A percentile compares a stretch with the other conserved stretches of the same genome.
Evolutionary conservation across 2,888 invertebrate genomes (phyloP).

Genomic region (Acanthococcus lagerstroemiae): DNA sequence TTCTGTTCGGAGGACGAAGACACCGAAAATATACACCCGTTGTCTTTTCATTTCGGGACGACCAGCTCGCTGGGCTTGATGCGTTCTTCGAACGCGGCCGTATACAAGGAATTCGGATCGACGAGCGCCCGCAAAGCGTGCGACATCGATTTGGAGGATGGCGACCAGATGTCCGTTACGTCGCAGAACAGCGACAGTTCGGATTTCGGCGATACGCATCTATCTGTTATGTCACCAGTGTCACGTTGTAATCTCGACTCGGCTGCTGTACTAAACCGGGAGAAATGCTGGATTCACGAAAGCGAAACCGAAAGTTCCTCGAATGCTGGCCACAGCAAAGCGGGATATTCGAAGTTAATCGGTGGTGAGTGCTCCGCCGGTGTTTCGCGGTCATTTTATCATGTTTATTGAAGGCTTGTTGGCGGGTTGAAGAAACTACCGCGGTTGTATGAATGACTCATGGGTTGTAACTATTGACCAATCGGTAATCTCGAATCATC

Average conservation of each 20-base stretch:
- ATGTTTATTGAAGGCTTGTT: too few species aligned
- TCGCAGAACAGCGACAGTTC: slow-evolving; percentile 10
- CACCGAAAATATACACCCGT: slow-evolving; percentile 52
- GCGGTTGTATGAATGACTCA: too few species aligned
- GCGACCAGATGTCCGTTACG: slow-evolving; percentile 5
- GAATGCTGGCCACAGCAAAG: not conserved
- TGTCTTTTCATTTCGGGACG: slow-evolving; percentile 22
- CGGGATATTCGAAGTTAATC: slow-evolving; percentile 8
- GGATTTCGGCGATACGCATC: slow-evolving; percentile 13
- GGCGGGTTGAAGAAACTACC: too few species aligned
- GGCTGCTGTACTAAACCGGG: slow-evolving; percentile 2
- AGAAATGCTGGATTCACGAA: slow-evolving; percentile 20
- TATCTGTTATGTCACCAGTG: slow-evolving; percentile 1
- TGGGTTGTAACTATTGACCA: too few species aligned
- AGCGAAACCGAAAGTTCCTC: slow-evolving; percentile 20
- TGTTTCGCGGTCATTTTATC: too few species aligned
- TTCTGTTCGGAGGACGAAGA: slow-evolving; percentile 65
- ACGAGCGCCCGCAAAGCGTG: slow-evolving; percentile 10
- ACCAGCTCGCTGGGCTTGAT: not conserved
- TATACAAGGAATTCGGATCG: slow-evolving; percentile 6
- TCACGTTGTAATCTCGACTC: slow-evolving; percentile 16
- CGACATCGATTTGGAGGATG: slow-evolving; percentile 21
- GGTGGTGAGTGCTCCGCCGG: slow-evolving; percentile 1
- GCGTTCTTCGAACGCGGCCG: not conserved
- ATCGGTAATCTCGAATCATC: too few species aligned